These are phyloP conservation scores for Brachystomella parvula DNA, from an alignment of 1,140 invertebrate species.

Conservation along the genomic window DNA sequence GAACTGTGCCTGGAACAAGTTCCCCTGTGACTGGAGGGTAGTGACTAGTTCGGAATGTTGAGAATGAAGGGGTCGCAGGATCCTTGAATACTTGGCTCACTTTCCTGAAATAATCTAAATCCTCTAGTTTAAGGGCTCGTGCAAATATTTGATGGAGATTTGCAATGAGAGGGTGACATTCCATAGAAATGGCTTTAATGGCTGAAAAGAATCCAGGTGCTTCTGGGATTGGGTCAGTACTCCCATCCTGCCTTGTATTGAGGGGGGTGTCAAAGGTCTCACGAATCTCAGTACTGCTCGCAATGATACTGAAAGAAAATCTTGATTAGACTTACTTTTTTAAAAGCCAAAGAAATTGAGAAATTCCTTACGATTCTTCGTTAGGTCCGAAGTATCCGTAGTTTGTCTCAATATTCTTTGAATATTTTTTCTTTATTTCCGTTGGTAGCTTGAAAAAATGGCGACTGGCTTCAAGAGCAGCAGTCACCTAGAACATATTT, in stretches of 20 bases:
- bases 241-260: neutral
- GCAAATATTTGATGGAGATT: conserved; percentile 16
- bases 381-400: conserved; percentile 3
- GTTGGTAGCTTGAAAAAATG: neutral
- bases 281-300: neutral
- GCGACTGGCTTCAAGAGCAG: neutral
- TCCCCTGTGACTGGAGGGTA: conserved; percentile 25
- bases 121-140: conserved; percentile 13
- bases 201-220: conserved; percentile 7
- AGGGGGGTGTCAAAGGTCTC: conserved; percentile 10
- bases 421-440: neutral
- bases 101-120: conserved; percentile 17
- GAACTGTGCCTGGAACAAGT: neutral
- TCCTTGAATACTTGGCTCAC: neutral
- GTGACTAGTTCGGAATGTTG: conserved; percentile 12
- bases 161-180: conserved; percentile 10
- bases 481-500: neutral
- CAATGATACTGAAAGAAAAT: neutral
- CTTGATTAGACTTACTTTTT: neutral
- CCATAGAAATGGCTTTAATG: neutral
- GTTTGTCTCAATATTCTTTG: neutral
- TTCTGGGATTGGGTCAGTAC: neutral
- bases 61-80: neutral
- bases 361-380: conserved; percentile 1
- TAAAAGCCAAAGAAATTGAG: neutral